A percentile compares a stretch with the other conserved stretches of the same genome.
Conservation (phyloP, 2,113 vertebrate genomes). For the Hyaena hyaena region DNA sequence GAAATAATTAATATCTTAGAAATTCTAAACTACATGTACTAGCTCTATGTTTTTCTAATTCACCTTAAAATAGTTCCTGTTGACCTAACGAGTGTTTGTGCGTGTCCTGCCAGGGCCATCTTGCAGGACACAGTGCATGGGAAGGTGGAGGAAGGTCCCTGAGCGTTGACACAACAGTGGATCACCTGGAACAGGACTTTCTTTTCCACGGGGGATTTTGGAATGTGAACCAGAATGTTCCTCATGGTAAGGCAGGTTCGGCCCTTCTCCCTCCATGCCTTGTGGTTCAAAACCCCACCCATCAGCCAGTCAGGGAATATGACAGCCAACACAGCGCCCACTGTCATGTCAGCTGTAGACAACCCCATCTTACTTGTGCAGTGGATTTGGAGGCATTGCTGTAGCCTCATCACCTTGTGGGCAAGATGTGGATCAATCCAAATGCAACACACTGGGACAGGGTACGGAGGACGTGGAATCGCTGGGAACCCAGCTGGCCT, state of each 20-base stretch:
- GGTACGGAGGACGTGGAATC: too few relatives aligned
- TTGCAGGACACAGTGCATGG: accelerated
- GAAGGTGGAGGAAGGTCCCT: background rate
- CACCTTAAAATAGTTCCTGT: background rate
- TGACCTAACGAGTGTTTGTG: background rate
- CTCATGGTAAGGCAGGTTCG: background rate
- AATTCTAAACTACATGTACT: background rate
- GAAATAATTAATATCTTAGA: background rate
- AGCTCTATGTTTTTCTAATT: background rate
- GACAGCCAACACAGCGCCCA: too few relatives aligned
- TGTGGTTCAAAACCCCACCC: accelerated
- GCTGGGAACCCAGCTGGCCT: background rate
- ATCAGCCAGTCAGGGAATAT: accelerated
- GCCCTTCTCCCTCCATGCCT: background rate
- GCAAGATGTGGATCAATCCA: accelerated
- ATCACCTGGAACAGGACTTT: background rate
- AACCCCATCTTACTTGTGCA: accelerated
- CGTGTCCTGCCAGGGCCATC: accelerated
- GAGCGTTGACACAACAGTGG: accelerated
- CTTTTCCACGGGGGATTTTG: conserved; percentile 81
- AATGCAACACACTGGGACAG: accelerated
- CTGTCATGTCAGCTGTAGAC: background rate
- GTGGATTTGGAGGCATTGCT: background rate
- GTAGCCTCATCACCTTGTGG: background rate
- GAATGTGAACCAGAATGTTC: conserved; percentile 86